Evolutionary conservation across 2,113 vertebrate genomes (phyloP), one percentile per base, ranked within the genome.

Genomic region (Neolamprologus variostigma): DNA sequence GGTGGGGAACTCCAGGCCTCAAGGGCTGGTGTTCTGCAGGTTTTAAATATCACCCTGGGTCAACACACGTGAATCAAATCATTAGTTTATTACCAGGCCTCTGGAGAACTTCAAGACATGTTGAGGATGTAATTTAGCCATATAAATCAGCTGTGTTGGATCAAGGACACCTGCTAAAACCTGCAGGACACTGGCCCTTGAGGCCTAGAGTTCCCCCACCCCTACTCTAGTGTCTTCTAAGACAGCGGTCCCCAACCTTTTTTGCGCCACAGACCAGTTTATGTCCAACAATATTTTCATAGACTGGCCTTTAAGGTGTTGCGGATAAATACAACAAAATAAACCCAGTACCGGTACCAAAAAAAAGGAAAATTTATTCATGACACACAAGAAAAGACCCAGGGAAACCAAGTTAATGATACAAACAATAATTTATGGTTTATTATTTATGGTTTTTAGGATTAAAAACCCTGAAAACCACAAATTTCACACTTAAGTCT

Each of bases 91-190:
- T 31, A 23, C 11, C 23, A 57, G 13, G 1, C 55, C 23, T 28
- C 13, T 28, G 55, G 23, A 26, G 23, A 9, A 61, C 57, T 61
- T 33, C 2, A 61, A 33, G 1, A 19, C 9, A 61, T 33, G 28
- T 33, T 61, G 16, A 61, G 28, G 59, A 1, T 10, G 59, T 19
- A 33, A 33, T 61, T 33, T 33, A 33, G 28, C 16, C 0, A 33
- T 2, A 10, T 33, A 33, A 33, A 33, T 63, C 0, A 63, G 59
- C 28, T 0, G 59, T 63, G 59, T 0, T 63, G 5, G 28, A 61
- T 33, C 16, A 61, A 19, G 59, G 59, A 11, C 16, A 33, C 59
- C 16, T 61, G 8, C 2, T 61, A 61, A 61, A 63, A 19, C 16
- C 5, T 63, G 59, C 16, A 63, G 28, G 59, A 11, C 16, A 63